Base-by-base conservation (phyloP, 64 coral and sea anemone species). In the Montipora efflorescens region DNA sequence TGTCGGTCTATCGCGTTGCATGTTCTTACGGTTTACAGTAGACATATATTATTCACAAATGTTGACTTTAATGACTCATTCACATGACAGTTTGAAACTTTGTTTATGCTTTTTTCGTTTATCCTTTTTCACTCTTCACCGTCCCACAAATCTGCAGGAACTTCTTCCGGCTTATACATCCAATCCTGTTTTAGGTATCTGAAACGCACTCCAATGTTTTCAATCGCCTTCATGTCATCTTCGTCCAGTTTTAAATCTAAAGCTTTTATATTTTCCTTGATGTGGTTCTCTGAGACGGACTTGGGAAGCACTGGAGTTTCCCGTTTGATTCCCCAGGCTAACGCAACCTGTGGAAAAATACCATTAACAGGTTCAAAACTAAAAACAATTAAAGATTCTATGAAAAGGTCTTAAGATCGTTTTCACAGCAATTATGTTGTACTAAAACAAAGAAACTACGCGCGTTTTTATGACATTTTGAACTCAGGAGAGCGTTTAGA, bases 201-300 rank as follows among this genome's bases (percentile, higher is more conserved):
- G 19, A 78, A 70, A 51, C 19, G 88, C 53, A 46, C n/a, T 7
- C 67, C 62, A 18, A 95, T 95, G 47, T 59, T 72, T 64, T 52
- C 79, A 4, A 95, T 90, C 48, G 93, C 88, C 22, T 79, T 80
- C 79, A 95, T 95, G 79, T 95, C 93, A 8, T 91, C 88, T 5
- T 58, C 88, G 47, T 90, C 88, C 45, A 95, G 80, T 59, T 90
- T 79, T 10, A 95, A 52, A 75, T 90, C 28, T 12, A 89, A 70
- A 1, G 88, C 79, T 19, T 74, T 47, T 14, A 95, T 59, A 67
- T 95, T 95, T 13, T 95, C 76, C 62, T 86, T 90, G 21, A 95
- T 90, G 46, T 82, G 93, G 47, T 83, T 80, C 57, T 90, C 79
- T 45, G 72, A 90, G 52, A 86, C 88, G 90, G 93, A 57, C 36